Conservation (phyloP, 2,888 invertebrate species). For the Apoderus coryli region DNA sequence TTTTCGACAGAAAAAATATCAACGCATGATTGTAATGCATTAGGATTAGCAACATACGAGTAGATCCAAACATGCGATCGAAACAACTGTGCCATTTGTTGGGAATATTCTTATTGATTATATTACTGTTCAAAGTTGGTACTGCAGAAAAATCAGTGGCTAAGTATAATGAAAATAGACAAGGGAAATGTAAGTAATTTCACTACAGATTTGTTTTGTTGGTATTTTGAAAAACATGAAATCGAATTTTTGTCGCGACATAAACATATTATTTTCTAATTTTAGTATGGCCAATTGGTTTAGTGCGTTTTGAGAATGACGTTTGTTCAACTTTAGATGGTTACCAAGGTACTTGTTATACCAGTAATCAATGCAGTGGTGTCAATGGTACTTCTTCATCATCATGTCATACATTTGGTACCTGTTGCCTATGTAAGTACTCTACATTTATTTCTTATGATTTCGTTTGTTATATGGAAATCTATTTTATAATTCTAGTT, state of each 20-base stretch:
- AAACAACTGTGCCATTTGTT: too few species aligned
- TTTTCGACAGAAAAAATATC: too few species aligned
- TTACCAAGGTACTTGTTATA: slow-evolving; percentile 59
- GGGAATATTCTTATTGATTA: too few species aligned
- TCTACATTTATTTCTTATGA: slow-evolving; percentile 5
- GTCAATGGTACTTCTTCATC: slow-evolving; percentile 59
- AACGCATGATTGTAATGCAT: too few species aligned
- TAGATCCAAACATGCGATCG: too few species aligned
- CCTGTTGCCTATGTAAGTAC: slow-evolving; percentile 67
- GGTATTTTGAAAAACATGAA: too few species aligned
- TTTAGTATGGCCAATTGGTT: slow-evolving; percentile 30
- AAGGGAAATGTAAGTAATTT: slow-evolving; percentile 13
- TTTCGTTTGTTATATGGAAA: too few species aligned
- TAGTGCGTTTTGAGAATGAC: slow-evolving; percentile 58
- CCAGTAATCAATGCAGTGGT: slow-evolving; percentile 54
- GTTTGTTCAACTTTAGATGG: slow-evolving; percentile 52
- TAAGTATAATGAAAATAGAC: slow-evolving; percentile 45
- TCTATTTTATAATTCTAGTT: slow-evolving; percentile 36
- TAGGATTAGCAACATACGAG: too few species aligned
- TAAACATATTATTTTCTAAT: slow-evolving; percentile 8
- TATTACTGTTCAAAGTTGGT: too few species aligned
- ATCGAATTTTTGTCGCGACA: too few species aligned
- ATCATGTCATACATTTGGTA: slow-evolving; percentile 48
- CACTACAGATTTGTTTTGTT: too few species aligned
- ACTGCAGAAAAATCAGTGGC: slow-evolving; percentile 45